A percentile compares a stretch with the other conserved stretches of the same genome.
Conservation (phyloP, 2,113 vertebrate species). For the Glaucidium brasilianum region DNA sequence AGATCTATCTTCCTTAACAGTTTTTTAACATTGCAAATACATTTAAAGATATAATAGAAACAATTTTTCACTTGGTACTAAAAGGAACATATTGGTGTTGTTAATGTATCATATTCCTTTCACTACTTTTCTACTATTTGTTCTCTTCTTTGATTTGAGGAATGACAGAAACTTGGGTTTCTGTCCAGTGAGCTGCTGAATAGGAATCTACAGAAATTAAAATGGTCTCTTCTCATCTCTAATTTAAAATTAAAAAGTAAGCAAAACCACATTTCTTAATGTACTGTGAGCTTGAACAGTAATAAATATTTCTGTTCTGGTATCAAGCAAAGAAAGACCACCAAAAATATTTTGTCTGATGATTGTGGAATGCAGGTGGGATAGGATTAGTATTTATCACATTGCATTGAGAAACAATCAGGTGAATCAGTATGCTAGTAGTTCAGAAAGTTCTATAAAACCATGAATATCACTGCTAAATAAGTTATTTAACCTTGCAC, state of each 20-base stretch:
- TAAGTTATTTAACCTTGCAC: conserved; percentile 29
- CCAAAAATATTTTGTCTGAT: not conserved
- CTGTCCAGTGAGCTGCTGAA: not conserved
- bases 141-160: not conserved
- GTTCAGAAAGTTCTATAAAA: not conserved
- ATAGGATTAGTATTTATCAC: not conserved
- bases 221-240: not conserved
- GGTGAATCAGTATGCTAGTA: not conserved
- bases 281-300: not conserved
- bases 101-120: not conserved
- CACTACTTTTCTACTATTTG: not conserved
- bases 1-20: not conserved
- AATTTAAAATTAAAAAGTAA: not conserved
- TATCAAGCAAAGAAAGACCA: not conserved
- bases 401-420: not conserved
- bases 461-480: not conserved
- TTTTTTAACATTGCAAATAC: not conserved
- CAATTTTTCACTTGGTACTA: not conserved
- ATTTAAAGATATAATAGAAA: not conserved
- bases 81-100: not conserved
- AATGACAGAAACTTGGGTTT: not conserved
- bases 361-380: not conserved
- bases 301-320: not conserved
- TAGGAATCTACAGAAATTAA: not conserved
- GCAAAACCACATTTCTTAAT: not conserved